These are phyloP conservation scores for Noctua janthe DNA, from an alignment of 2,888 invertebrate species.

Conservation along the genomic window DNA sequence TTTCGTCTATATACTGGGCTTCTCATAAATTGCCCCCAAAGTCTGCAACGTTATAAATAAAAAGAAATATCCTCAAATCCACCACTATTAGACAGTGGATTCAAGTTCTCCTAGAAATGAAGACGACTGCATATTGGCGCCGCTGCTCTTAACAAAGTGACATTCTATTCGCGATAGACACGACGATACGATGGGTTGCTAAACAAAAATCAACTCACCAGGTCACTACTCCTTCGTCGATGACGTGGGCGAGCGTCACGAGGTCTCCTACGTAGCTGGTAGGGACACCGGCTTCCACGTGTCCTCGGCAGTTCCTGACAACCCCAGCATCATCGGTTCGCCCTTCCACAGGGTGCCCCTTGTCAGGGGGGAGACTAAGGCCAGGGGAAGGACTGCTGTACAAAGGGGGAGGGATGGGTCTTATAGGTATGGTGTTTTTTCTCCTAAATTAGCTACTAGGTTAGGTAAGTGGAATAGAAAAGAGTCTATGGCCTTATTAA, in stretches of 20 bases:
- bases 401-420: constrained; percentile 93
- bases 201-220: constrained; percentile 62
- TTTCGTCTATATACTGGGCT: background rate
- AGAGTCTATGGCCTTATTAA: background rate
- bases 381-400: constrained; percentile 93
- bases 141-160: background rate
- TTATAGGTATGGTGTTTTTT: constrained; percentile 88
- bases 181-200: background rate
- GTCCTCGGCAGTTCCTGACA: constrained; percentile 92
- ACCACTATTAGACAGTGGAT: background rate
- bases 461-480: background rate
- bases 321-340: constrained; percentile 91
- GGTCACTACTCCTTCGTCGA: constrained; percentile 94
- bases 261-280: constrained; percentile 94
- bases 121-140: background rate
- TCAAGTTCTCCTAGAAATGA: background rate
- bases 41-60: background rate
- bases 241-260: constrained; percentile 94
- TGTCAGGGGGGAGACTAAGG: constrained; percentile 91
- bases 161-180: background rate
- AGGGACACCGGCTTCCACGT: constrained; percentile 94
- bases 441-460: background rate
- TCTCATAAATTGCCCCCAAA: background rate
- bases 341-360: constrained; percentile 92
- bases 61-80: background rate